phyloP scores from a whole-genome alignment of 37 sponge, comb jelly and placozoan genomes.

The Chondrosia reniformis region DNA sequence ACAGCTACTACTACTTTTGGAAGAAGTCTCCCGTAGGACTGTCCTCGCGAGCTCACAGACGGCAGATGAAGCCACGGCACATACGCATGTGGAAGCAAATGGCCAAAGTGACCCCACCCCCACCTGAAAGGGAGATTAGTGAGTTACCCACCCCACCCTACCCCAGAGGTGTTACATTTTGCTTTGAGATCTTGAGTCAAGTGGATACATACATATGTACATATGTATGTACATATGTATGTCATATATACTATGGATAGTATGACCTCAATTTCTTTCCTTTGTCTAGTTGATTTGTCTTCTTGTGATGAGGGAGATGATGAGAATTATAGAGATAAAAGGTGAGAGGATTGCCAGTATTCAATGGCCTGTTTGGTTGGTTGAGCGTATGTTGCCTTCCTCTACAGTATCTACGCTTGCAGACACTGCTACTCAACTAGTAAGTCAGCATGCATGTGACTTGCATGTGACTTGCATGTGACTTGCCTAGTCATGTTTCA shows the following conservation, averaged over 20 bases:
- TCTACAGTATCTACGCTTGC: constrained; percentile 62
- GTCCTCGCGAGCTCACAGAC: constrained; percentile 52
- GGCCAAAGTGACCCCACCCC: constrained; percentile 30
- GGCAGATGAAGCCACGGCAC: constrained; percentile 64
- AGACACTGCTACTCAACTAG: constrained; percentile 59
- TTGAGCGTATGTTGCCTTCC: not conserved
- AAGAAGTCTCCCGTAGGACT: constrained; percentile 77
- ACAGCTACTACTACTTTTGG: constrained; percentile 76
- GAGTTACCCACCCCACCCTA: constrained; percentile 5
- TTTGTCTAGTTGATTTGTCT: constrained; percentile 45
- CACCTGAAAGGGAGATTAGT: constrained; percentile 63
- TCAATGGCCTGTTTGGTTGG: not conserved
- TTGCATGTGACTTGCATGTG: not conserved
- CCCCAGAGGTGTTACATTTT: no score
- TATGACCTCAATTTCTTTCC: not conserved
- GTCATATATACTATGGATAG: not conserved
- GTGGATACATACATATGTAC: not conserved
- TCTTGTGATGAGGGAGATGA: constrained; percentile 65
- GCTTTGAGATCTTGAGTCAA: no score
- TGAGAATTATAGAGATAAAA: constrained; percentile 8
- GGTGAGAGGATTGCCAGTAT: constrained; percentile 12
- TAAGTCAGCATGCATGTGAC: not conserved
- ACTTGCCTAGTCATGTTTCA: not conserved
- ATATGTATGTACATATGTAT: constrained; percentile 7
- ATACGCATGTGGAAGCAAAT: constrained; percentile 43